These are phyloP conservation scores for Halcyon chelicuti DNA, from an alignment of 2,797 vertebrate genomes.

Conservation along the genomic window DNA sequence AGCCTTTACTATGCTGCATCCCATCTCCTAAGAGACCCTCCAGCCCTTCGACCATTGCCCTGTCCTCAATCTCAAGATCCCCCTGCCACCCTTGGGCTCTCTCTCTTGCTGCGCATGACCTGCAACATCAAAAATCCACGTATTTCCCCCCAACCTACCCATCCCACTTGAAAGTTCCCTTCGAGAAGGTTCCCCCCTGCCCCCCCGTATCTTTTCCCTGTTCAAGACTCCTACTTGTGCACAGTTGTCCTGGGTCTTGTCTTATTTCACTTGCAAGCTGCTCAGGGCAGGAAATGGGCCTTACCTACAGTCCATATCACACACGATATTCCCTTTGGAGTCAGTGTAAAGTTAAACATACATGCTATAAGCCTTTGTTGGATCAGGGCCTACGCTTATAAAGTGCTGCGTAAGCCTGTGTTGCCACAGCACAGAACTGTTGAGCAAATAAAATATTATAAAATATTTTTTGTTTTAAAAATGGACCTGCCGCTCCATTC, in stretches of 20 bases:
- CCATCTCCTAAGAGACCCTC: neutral
- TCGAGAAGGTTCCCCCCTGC: neutral
- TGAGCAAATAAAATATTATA: constrained; percentile 70
- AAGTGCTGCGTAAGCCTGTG: constrained; percentile 66
- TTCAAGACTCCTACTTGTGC: neutral
- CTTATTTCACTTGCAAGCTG: constrained; percentile 31
- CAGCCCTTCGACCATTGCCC: neutral
- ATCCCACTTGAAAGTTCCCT: neutral
- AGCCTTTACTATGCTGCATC: neutral
- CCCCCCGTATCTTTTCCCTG: neutral
- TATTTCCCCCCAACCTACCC: neutral
- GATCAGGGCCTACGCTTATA: constrained; percentile 57
- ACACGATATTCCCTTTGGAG: constrained; percentile 63
- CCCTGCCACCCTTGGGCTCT: neutral
- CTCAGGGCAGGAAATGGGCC: constrained; percentile 57
- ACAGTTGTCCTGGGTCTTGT: constrained; percentile 39
- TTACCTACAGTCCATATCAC: constrained; percentile 38
- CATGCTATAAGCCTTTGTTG: constrained; percentile 53
- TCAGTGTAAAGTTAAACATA: constrained; percentile 52
- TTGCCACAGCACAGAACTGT: constrained; percentile 57
- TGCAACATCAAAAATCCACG: neutral
- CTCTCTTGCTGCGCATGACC: neutral
- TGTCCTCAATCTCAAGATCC: neutral
- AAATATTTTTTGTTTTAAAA: constrained; percentile 51
- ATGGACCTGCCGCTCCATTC: constrained; percentile 64